Conservation (phyloP, 2,113 vertebrate genomes). For the Paedocypris sp. region DNA sequence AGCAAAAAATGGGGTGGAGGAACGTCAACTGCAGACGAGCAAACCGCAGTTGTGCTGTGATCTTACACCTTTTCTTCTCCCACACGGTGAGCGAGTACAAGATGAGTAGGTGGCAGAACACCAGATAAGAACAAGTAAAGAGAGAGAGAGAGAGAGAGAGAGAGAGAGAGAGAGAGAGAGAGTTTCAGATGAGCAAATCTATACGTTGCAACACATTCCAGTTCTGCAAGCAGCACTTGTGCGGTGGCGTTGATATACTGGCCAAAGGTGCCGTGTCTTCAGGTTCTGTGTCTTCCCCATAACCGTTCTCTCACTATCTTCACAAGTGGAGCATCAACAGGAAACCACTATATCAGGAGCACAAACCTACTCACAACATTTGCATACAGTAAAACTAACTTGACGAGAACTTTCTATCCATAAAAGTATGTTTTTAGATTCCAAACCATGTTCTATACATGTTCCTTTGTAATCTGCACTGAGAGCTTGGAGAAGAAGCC, state of each 20-base stretch:
- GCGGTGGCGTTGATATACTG: background rate
- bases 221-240: slow-evolving; percentile 36
- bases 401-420: too few species aligned
- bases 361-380: slow-evolving; percentile 35
- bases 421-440: too few species aligned
- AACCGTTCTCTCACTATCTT: slow-evolving; percentile 40
- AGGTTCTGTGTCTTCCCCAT: slow-evolving; percentile 37
- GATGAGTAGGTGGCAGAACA: slow-evolving; percentile 42
- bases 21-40: slow-evolving; percentile 27
- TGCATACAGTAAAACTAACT: slow-evolving; percentile 13
- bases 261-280: slow-evolving; percentile 31
- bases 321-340: slow-evolving; percentile 52
- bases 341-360: slow-evolving; percentile 60
- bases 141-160: slow-evolving; percentile 33
- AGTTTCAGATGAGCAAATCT: slow-evolving; percentile 46
- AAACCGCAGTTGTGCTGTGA: slow-evolving; percentile 32
- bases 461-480: too few species aligned
- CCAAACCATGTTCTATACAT: too few species aligned
- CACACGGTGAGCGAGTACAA: slow-evolving; percentile 34
- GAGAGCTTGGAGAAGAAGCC: too few species aligned
- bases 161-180: slow-evolving; percentile 20
- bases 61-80: slow-evolving; percentile 30
- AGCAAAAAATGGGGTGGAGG: background rate
- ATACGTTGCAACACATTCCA: slow-evolving; percentile 33
- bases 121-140: slow-evolving; percentile 18